Conservation (phyloP, 2,888 invertebrate species). For the Drosophila cognata region DNA sequence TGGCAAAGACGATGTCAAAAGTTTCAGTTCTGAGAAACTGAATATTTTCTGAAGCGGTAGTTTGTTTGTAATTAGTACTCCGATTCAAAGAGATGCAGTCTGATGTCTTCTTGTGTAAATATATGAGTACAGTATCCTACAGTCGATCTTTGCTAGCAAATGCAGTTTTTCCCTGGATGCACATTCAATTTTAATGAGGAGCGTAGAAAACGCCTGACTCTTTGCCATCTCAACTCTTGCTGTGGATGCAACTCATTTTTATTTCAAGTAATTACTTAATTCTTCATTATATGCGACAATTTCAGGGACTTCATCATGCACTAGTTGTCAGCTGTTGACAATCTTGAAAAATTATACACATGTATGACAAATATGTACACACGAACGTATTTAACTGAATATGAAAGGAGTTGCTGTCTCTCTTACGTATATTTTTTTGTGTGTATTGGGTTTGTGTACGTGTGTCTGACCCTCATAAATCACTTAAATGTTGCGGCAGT, state of each 20-base stretch:
- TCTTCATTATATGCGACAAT: slow-evolving; percentile 1
- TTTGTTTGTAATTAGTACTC: neutral
- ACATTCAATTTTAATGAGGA: neutral
- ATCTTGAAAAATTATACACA: slow-evolving; percentile 66
- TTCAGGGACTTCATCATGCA: slow-evolving; percentile 37
- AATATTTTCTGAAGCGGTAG: neutral
- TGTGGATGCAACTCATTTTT: neutral
- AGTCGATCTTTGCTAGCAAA: neutral
- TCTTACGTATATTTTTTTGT: slow-evolving; percentile 6
- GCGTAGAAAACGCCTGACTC: neutral
- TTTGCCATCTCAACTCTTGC: neutral
- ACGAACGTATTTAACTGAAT: slow-evolving; percentile 21
- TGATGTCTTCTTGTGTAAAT: neutral
- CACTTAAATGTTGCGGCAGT: slow-evolving; percentile 65
- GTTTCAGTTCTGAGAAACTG: neutral
- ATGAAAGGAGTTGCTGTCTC: neutral
- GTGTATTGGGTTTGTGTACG: neutral
- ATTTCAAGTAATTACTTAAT: slow-evolving; percentile 5
- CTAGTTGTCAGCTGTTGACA: slow-evolving; percentile 64
- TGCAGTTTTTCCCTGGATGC: neutral
- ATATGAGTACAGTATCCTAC: neutral
- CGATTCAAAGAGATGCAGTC: neutral
- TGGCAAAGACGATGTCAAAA: neutral
- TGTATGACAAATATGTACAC: slow-evolving; percentile 4
- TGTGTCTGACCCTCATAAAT: slow-evolving; percentile 65